Conservation (phyloP, 2,113 vertebrate species). For the Zosterops lateralis region DNA sequence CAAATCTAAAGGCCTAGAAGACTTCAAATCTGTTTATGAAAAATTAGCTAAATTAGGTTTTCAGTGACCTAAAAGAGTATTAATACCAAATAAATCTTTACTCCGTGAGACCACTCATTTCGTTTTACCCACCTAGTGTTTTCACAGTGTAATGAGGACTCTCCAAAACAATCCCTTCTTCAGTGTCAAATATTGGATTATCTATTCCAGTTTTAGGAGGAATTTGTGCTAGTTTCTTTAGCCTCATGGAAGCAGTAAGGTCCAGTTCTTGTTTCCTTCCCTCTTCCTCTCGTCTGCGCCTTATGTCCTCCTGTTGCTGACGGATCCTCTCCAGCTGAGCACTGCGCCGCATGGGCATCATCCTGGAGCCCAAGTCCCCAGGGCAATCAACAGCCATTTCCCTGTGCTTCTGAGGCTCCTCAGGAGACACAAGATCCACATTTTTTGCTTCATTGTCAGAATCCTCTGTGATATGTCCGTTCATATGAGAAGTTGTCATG, state of each 20-base stretch:
- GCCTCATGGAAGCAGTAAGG: constrained; percentile 86
- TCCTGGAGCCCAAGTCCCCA: constrained; percentile 89
- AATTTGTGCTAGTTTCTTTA: constrained; percentile 89
- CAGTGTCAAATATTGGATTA: constrained; percentile 91
- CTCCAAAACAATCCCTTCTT: constrained; percentile 79
- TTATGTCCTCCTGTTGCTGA: constrained; percentile 89
- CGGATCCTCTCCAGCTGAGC: constrained; percentile 87
- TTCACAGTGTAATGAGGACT: constrained; percentile 79
- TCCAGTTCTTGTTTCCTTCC: constrained; percentile 87
- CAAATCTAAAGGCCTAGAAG: not conserved
- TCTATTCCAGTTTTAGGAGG: constrained; percentile 92
- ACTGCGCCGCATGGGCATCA: constrained; percentile 81
- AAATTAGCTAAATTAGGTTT: not conserved
- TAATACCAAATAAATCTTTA: not conserved
- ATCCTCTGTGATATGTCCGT: constrained; percentile 87
- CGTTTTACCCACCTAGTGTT: constrained; percentile 73
- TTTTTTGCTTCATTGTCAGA: constrained; percentile 81
- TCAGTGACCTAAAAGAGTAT: not conserved
- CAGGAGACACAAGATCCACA: constrained; percentile 74
- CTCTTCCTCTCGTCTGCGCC: constrained; percentile 83
- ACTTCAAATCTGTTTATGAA: not conserved
- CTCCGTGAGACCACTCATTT: not conserved
- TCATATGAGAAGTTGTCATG: constrained; percentile 92
- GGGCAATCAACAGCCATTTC: constrained; percentile 95
- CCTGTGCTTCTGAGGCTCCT: constrained; percentile 80